Evolutionary conservation across 2,113 vertebrate genomes (phyloP).

Genomic region (Elephantulus edwardii): DNA sequence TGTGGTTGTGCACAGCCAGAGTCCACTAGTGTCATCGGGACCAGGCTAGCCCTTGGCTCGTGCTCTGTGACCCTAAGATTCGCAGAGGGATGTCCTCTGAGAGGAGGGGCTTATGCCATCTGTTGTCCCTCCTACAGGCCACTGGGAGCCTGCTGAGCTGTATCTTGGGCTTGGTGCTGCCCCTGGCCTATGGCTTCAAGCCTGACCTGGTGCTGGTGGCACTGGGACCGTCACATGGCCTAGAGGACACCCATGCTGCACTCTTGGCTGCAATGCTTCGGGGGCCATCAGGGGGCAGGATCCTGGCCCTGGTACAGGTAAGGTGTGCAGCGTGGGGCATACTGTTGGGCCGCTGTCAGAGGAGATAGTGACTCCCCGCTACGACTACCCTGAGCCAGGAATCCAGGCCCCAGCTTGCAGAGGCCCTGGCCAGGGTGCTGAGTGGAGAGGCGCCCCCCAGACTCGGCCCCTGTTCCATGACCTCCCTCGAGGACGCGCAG

Average conservation of each 20-base stretch:
- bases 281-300: slow-evolving; percentile 86
- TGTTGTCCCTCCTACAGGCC: slow-evolving; percentile 51
- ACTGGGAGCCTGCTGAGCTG: slow-evolving; percentile 85
- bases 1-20: background rate
- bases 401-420: slow-evolving; percentile 65
- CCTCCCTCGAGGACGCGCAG: slow-evolving; percentile 74
- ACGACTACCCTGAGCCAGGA: slow-evolving; percentile 67
- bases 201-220: slow-evolving; percentile 88
- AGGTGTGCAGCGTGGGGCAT: background rate
- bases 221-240: slow-evolving; percentile 76
- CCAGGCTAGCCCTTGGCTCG: too few relatives aligned
- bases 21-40: background rate
- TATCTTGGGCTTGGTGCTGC: slow-evolving; percentile 88
- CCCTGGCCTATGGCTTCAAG: slow-evolving; percentile 90
- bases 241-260: slow-evolving; percentile 81
- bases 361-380: background rate
- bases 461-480: slow-evolving; percentile 72
- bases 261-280: slow-evolving; percentile 88
- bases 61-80: background rate
- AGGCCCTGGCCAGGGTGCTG: slow-evolving; percentile 68
- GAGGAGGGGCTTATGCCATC: background rate
- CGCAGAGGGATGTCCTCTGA: background rate
- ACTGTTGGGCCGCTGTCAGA: background rate
- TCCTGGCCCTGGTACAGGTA: slow-evolving; percentile 88
- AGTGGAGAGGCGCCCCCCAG: slow-evolving; percentile 63